Evolutionary conservation across 2,888 invertebrate genomes (phyloP).

Genomic region (Xestoiulus laeticollis): DNA sequence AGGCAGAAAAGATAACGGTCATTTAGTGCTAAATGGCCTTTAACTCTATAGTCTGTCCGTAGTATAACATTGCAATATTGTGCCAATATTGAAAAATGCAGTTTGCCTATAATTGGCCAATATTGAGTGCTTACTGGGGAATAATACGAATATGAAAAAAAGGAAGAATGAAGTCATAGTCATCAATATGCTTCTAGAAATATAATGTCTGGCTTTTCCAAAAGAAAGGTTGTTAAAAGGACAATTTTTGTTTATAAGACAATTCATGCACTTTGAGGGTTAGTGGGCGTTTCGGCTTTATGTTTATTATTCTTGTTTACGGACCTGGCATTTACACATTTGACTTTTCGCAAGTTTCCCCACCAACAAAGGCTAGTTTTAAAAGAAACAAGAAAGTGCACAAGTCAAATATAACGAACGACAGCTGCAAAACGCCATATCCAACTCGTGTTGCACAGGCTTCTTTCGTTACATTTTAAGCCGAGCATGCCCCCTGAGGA

Average conservation of each 20-base stretch:
- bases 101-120: no score
- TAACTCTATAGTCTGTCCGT: no score
- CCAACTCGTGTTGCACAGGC: conserved; percentile 1
- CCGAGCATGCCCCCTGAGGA: background rate
- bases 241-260: conserved; percentile 1
- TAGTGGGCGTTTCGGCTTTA: conserved; percentile 7
- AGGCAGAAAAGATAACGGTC: no score
- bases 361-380: conserved; percentile 11
- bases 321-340: background rate
- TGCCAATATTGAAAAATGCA: no score
- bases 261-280: background rate
- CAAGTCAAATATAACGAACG: conserved; percentile 6
- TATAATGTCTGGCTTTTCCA: no score
- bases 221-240: background rate
- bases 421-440: conserved; percentile 6
- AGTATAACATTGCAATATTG: no score
- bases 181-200: no score
- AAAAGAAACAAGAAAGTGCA: background rate
- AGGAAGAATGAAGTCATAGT: no score
- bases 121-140: no score
- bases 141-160: no score
- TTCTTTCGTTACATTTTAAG: conserved; percentile 35
- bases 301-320: conserved; percentile 16
- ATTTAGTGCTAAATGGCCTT: no score
- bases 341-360: background rate